phyloP scores from a whole-genome alignment of 2,888 invertebrate genomes.

The Leptopilina myrica region DNA sequence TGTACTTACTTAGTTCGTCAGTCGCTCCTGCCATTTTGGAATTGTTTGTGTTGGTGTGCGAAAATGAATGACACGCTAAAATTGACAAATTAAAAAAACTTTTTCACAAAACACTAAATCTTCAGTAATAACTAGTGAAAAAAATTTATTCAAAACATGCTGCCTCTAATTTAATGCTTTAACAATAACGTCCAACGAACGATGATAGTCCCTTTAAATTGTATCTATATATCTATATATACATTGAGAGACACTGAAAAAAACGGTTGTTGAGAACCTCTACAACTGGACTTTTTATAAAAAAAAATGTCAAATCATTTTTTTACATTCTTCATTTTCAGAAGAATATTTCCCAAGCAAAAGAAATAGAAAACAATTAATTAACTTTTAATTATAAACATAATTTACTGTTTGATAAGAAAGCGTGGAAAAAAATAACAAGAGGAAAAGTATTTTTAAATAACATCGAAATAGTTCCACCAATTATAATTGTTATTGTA shows the following conservation, averaged over 20 bases:
- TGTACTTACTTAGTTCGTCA: conserved; percentile 73
- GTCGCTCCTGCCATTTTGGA: conserved; percentile 74
- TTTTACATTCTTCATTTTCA: too few relatives aligned
- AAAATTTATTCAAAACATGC: background rate
- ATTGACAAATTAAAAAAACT: conserved; percentile 2
- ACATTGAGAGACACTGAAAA: background rate
- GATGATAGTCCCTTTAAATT: background rate
- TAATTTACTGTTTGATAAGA: too few relatives aligned
- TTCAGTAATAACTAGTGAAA: background rate
- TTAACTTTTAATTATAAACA: too few relatives aligned
- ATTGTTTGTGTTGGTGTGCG: conserved; percentile 45
- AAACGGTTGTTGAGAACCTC: background rate
- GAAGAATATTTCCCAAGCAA: too few relatives aligned
- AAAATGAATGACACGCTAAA: conserved; percentile 29
- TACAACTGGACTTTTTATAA: background rate
- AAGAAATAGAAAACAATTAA: too few relatives aligned
- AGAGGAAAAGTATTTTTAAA: too few relatives aligned
- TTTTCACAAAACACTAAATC: background rate
- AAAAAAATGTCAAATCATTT: background rate
- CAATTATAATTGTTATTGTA: too few relatives aligned
- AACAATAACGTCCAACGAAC: background rate
- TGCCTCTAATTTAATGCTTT: background rate
- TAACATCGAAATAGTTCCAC: too few relatives aligned
- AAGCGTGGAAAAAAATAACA: too few relatives aligned
- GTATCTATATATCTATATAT: background rate